Conservation (phyloP, 2,888 invertebrate genomes). For the Eupithecia abbreviata region DNA sequence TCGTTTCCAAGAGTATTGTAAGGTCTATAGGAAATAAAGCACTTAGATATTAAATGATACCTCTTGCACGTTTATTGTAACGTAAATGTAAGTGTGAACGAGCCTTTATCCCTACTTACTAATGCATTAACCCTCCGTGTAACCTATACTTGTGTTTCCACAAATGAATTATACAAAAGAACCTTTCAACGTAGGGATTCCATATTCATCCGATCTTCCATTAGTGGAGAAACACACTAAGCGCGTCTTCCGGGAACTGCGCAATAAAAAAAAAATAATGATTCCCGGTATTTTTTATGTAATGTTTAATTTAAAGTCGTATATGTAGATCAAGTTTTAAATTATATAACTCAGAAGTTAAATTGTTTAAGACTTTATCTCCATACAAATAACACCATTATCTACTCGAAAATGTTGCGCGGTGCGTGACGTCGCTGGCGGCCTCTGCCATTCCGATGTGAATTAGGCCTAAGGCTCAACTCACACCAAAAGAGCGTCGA, state of each 20-base stretch:
- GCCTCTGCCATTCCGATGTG: neutral
- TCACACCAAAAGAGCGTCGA: too few species aligned
- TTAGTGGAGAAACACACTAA: slow-evolving; percentile 39
- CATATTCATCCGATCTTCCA: slow-evolving; percentile 58
- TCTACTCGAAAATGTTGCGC: too few species aligned
- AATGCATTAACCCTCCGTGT: slow-evolving; percentile 46
- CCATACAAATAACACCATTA: too few species aligned
- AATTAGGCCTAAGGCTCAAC: too few species aligned
- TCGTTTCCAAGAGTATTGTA: too few species aligned
- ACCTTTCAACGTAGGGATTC: slow-evolving; percentile 52
- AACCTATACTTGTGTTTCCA: slow-evolving; percentile 46
- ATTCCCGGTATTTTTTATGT: neutral
- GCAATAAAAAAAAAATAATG: neutral
- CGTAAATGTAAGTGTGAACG: slow-evolving; percentile 20
- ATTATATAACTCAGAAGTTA: too few species aligned
- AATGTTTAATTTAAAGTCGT: neutral
- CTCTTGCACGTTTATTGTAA: neutral
- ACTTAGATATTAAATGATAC: too few species aligned
- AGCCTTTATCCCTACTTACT: slow-evolving; percentile 46
- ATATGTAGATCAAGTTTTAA: too few species aligned
- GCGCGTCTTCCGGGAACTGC: neutral
- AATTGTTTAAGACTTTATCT: too few species aligned
- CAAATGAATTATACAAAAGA: slow-evolving; percentile 60
- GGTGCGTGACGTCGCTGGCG: neutral
- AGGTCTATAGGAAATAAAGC: too few species aligned